A percentile compares a stretch with the other conserved stretches of the same genome.
Conservation (phyloP, 2,888 invertebrate species). For the Latheticus oryzae region DNA sequence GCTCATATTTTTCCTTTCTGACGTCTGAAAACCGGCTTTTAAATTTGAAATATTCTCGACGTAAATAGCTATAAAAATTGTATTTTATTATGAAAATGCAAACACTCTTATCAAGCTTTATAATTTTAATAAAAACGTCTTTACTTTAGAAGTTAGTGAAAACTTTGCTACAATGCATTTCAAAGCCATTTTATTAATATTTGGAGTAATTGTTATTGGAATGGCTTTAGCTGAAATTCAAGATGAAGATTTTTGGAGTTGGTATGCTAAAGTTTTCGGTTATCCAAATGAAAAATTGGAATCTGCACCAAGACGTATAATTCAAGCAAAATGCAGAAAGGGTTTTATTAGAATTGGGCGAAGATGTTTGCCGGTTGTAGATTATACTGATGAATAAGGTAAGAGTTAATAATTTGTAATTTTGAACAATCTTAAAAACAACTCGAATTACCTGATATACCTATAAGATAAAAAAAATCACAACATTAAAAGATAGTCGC, state of each 20-base stretch:
- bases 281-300: not conserved
- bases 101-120: conserved; percentile 28
- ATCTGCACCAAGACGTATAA: conserved; percentile 1
- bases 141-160: not conserved
- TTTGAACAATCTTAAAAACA: no score
- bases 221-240: no score
- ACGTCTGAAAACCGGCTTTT: no score
- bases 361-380: conserved; percentile 8
- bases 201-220: not conserved
- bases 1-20: no score
- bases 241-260: not conserved
- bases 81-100: conserved; percentile 15
- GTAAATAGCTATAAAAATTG: conserved; percentile 6
- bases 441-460: no score
- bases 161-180: not conserved
- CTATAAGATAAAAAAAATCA: no score
- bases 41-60: no score
- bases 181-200: not conserved
- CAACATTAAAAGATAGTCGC: no score
- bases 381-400: conserved; percentile 11
- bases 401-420: no score
- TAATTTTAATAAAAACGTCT: conserved; percentile 11
- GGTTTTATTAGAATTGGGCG: conserved; percentile 15
- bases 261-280: conserved; percentile 21
- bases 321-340: conserved; percentile 6